Base-by-base conservation (phyloP, 1,140 invertebrate species). In the Pogonomyrmex barbatus region DNA sequence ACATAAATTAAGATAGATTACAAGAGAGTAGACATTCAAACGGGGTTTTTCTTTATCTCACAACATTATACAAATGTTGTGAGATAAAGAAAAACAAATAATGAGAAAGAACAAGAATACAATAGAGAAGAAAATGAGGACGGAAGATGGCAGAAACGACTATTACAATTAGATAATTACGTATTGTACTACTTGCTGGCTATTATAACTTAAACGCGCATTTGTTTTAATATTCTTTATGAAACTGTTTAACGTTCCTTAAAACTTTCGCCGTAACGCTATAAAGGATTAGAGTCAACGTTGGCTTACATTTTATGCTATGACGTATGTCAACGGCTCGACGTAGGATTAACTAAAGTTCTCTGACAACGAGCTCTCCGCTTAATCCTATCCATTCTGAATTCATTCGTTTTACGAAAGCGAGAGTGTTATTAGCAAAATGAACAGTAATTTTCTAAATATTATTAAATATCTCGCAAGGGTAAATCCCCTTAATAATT, bases 311-410 rank as follows among this genome's bases (percentile, higher is more conserved):
- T 83, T 83, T 83, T 50, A 60, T 56, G 10, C 39, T 60, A 50
- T 83, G 65, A 81, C 78, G 42, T 58, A 56, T 30, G 52, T 81
- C 78, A 70, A 70, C 78, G 39, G 58, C 39, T 56, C 50, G 36
- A 81, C 78, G 52, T 30, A 36, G 65, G 52, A 81, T 81, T 81
- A 81, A 58, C 63, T 70, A 81, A 81, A 81, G 77, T 81, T 81
- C 39, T 45, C 24, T 56, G 36, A 56, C 65, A 81, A 52, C 63
- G 33, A 56, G 50, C 63, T 81, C 52, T 70, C 39, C 54, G 24
- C 24, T 81, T 81, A 81, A 81, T 58, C 78, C 78, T 70, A 33
- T 36, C 14, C 33, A 58, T 45, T 42, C 47, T 70, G 52, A 81
- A 58, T 70, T n/a, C n/a, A 68, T 9, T 45, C n/a, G 9, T 70